Evolutionary conservation across 2,888 invertebrate genomes (phyloP), one percentile per base, ranked within the genome.

Genomic region (Drosophila ustulata): DNA sequence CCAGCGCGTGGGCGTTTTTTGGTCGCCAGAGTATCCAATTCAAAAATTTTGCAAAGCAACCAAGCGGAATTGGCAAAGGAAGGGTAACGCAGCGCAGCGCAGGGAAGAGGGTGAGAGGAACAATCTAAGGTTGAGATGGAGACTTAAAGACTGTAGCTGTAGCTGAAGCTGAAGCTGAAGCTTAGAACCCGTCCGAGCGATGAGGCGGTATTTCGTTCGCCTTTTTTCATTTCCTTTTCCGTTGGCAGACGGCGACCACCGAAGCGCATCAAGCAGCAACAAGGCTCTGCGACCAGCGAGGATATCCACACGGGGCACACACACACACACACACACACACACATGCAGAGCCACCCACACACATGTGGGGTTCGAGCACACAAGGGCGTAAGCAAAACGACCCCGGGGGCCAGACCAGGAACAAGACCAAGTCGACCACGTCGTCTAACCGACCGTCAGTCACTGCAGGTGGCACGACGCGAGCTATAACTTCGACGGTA

Each of bases 191-290:
- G 78, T 67, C 67, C 78, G 73, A 47, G 61, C 59, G 50, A 30
- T 53, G 56, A 66, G 71, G 81, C 80, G 69, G 78, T 71, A 78
- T 68, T 66, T 64, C 58, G 75, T 82, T 79, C 79, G 83, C 80
- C 83, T 86, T 87, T 88, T 84, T 83, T 88, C 83, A 83, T 83
- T 84, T 84, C 88, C 89, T 88, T 61, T 84, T 86, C 89, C 87
- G 88, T 83, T 34, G 63, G 63, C 63, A 57, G 80, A 75, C 76
- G 77, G 70, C 84, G 88, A 67, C 89, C 88, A 88, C 51, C 88
- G 81, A 88, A 88, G 83, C 88, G 89, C 84, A 84, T 83, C 78
- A 75, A 66, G 75, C 66, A 78, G 76, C 71, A 80, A 79, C 75
- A 79, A 75, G 39, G 39, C 39, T 6, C 39, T 39, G 80, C 66